A percentile compares a stretch with the other conserved stretches of the same genome.
phyloP scores from a whole-genome alignment of 2,888 invertebrate species.

The Orchestes rusci region DNA sequence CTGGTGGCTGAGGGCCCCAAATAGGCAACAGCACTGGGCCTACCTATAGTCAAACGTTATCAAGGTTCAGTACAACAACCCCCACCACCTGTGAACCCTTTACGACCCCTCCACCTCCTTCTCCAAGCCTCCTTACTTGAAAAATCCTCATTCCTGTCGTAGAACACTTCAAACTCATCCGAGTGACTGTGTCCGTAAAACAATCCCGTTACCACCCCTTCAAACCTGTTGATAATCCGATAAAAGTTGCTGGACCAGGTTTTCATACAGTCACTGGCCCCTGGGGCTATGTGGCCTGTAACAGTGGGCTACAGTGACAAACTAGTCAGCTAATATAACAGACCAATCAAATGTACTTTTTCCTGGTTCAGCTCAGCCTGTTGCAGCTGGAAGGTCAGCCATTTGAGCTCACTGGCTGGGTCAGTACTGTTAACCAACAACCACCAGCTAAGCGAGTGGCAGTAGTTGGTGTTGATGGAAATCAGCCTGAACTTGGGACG shows the following conservation, averaged over 20 bases:
- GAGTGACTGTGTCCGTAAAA: constrained; percentile 91
- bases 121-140: constrained; percentile 44
- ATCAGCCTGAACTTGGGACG: constrained; percentile 84
- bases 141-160: constrained; percentile 69
- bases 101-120: constrained; percentile 26
- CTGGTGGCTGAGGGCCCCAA: constrained; percentile 93
- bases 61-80: background rate
- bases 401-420: constrained; percentile 88
- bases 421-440: constrained; percentile 91
- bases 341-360: constrained; percentile 91
- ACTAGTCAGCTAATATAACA: too few relatives aligned
- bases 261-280: constrained; percentile 84
- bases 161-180: constrained; percentile 91
- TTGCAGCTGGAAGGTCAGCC: constrained; percentile 88
- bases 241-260: constrained; percentile 94
- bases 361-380: constrained; percentile 87
- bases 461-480: constrained; percentile 92
- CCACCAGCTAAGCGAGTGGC: constrained; percentile 95
- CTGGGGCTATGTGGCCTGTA: constrained; percentile 86
- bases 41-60: constrained; percentile 43
- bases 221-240: constrained; percentile 78
- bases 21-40: constrained; percentile 81
- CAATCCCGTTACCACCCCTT: constrained; percentile 80
- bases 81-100: constrained; percentile 27
- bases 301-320: too few relatives aligned